These are phyloP conservation scores for Megalops cyprinoides DNA, from an alignment of 2,797 vertebrate genomes.

Conservation along the genomic window DNA sequence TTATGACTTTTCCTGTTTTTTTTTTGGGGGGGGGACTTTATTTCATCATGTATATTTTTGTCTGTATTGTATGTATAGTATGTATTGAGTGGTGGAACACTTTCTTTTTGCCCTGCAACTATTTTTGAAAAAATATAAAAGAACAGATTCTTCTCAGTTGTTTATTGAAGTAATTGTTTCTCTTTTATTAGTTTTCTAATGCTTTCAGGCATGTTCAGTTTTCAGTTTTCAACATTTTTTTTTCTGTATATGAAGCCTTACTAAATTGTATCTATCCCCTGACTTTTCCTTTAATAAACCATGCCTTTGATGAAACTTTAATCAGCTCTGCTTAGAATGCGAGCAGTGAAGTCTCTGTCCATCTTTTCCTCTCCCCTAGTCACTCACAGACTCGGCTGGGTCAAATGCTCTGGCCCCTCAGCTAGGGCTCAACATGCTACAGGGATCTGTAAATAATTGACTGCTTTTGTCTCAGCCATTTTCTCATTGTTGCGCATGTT, in stretches of 20 bases:
- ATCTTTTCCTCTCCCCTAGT: not conserved
- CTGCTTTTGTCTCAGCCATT: not conserved
- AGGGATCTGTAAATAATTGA: not conserved
- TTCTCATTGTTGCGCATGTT: not conserved
- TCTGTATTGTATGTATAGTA: too few relatives aligned
- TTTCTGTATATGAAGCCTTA: slow-evolving; percentile 18
- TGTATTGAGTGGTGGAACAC: slow-evolving; percentile 1
- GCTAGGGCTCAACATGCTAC: not conserved
- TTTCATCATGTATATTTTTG: too few relatives aligned
- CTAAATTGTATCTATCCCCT: slow-evolving; percentile 23
- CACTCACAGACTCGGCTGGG: not conserved
- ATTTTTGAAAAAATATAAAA: slow-evolving; percentile 22
- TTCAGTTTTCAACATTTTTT: not conserved
- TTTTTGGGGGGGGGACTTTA: too few relatives aligned
- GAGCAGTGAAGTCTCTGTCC: not conserved
- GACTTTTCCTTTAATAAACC: slow-evolving; percentile 44
- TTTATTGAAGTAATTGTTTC: slow-evolving; percentile 9
- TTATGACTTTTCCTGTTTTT: too few relatives aligned
- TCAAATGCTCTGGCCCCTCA: slow-evolving; percentile 11
- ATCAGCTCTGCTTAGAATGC: slow-evolving; percentile 34
- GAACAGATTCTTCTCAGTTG: not conserved
- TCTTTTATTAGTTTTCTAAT: slow-evolving; percentile 25
- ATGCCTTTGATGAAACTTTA: slow-evolving; percentile 51
- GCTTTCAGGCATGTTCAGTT: slow-evolving; percentile 20
- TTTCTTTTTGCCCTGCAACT: slow-evolving; percentile 7